A percentile compares a stretch with the other conserved stretches of the same genome.
phyloP scores from a whole-genome alignment of 2,113 vertebrate species.

The Parotia lawesii region DNA sequence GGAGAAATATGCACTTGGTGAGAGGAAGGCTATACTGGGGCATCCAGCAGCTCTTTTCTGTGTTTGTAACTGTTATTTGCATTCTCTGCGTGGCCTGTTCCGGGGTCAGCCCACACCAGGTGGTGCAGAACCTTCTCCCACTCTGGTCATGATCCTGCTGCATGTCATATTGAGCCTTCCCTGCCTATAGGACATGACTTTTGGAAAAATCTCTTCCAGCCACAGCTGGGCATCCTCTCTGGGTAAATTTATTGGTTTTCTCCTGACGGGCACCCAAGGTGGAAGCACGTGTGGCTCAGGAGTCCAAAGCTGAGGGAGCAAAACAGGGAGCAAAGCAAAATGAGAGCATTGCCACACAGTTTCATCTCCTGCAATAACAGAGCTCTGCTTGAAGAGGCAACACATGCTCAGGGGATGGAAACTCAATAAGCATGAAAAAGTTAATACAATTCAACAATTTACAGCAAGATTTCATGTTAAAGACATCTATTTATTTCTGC shows the following conservation, averaged over 20 bases:
- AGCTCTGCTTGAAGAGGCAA: background rate
- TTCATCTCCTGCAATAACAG: background rate
- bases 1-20: background rate
- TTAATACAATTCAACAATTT: constrained; percentile 21
- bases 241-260: background rate
- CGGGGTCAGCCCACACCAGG: background rate
- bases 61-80: background rate
- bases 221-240: background rate
- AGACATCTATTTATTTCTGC: constrained; percentile 8
- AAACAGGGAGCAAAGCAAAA: background rate
- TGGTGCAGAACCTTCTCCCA: background rate
- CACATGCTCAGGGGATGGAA: background rate
- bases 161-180: background rate
- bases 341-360: accelerated
- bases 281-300: background rate
- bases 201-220: background rate
- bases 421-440: background rate
- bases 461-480: background rate
- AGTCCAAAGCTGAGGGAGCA: background rate
- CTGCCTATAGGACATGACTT: background rate
- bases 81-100: background rate
- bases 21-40: background rate
- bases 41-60: background rate
- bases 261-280: background rate
- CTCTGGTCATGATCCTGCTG: background rate